Base-by-base conservation (phyloP, 2,797 vertebrate genomes). In the Arrhamphus sclerolepis region DNA sequence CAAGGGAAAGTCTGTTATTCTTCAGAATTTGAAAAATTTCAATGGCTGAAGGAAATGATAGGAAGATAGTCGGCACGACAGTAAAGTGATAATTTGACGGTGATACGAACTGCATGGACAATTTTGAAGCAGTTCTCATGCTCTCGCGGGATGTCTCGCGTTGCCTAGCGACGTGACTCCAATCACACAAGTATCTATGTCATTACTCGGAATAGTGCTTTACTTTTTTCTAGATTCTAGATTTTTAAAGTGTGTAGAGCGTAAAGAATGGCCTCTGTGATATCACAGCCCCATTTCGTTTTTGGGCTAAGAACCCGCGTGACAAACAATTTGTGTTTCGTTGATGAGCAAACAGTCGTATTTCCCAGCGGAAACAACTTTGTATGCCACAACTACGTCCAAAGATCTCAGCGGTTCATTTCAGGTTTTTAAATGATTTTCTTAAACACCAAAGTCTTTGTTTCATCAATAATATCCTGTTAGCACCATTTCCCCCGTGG, bases 311-410 rank as follows among this genome's bases (percentile, higher is more conserved):
- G 94, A 26, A 52, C 89, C 18, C 80, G 84, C 22, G 96, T 97
- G 6, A 75, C 58, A 0, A 96, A 95, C 75, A 95, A 95, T 17
- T 24, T 98, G 61, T 91, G 91, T 63, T 98, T 94, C 87, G 64
- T 92, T 29, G 95, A 97, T 53, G 96, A 98, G 13, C 92, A 94
- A 39, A 95, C 93, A 1, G 78, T 98, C 20, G 88, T 97, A 9
- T 96, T 93, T 62, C 94, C 96, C 17, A 87, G 90, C 42, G 97
- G 96, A 24, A 94, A 95, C 83, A 91, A 91, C 90, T 96, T 93
- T 55, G 90, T 97, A 49, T 92, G 92, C 50, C 94, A 94, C 70
- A 95, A 97, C 87, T 82, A 92, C 1, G 86, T 92, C 70, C 92
- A 94, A 21, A 90, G 90, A 66, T 89, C 89, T 77, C 96, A 97